Evolutionary conservation across 2,888 invertebrate species (phyloP).

Genomic region (Allygus modestus): DNA sequence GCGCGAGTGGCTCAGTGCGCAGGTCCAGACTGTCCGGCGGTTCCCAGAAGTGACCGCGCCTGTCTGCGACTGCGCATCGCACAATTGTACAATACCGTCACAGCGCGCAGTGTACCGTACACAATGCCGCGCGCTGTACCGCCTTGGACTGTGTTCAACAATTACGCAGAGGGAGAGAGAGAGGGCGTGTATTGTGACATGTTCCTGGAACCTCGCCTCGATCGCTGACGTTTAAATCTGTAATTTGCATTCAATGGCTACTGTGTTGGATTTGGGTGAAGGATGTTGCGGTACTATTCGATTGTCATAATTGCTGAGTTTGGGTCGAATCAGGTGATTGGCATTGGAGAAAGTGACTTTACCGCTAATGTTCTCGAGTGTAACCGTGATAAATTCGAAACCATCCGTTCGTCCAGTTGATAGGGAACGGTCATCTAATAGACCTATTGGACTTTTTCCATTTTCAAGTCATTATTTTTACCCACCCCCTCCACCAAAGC

Average conservation of each 20-base stretch:
- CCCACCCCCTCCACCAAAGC: too few species aligned
- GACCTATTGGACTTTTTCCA: too few species aligned
- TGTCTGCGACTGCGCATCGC: background rate
- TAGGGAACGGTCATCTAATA: too few species aligned
- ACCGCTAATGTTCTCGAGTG: too few species aligned
- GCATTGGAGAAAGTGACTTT: too few species aligned
- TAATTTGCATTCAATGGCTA: background rate
- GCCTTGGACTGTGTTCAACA: background rate
- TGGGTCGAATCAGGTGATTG: too few species aligned
- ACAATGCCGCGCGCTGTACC: background rate
- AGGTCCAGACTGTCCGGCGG: background rate
- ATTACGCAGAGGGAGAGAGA: background rate
- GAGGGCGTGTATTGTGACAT: background rate
- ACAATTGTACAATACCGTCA: background rate
- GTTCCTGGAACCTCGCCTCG: background rate
- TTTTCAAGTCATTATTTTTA: too few species aligned
- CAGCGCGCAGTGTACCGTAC: slow-evolving; percentile 21
- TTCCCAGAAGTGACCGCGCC: slow-evolving; percentile 32
- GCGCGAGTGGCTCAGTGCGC: background rate
- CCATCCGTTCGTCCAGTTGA: too few species aligned
- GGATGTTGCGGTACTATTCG: too few species aligned
- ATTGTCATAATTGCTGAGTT: too few species aligned
- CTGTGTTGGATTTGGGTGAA: too few species aligned
- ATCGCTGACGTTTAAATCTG: background rate
- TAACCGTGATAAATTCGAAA: too few species aligned